Conservation (phyloP, 2,113 vertebrate species). For the Lates calcarifer region DNA sequence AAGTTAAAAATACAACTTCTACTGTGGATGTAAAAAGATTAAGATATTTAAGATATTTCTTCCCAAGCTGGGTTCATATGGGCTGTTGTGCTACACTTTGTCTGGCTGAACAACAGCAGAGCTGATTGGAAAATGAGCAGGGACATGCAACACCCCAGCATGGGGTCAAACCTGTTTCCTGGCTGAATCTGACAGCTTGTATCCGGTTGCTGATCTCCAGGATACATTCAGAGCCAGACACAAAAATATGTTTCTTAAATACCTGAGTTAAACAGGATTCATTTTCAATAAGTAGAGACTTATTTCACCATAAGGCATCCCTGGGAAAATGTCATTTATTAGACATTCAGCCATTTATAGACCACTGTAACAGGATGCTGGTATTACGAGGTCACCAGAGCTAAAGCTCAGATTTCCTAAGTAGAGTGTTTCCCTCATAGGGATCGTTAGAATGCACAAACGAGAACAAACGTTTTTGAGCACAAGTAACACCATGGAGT, state of each 20-base stretch:
- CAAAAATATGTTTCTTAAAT: not conserved
- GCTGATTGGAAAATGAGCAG: conserved; percentile 42
- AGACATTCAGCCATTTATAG: not conserved
- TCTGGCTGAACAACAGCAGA: conserved; percentile 27
- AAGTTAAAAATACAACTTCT: not conserved
- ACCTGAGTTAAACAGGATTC: not conserved
- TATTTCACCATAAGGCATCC: not conserved
- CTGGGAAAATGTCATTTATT: not conserved
- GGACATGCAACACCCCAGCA: conserved; percentile 52
- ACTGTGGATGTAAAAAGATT: not conserved
- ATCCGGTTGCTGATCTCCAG: conserved; percentile 36
- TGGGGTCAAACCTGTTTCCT: conserved; percentile 34
- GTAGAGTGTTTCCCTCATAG: not conserved
- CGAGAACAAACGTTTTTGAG: not conserved
- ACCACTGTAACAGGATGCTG: not conserved
- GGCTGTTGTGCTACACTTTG: not conserved
- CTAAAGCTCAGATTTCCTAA: not conserved
- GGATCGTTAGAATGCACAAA: not conserved
- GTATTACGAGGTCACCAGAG: too few species aligned
- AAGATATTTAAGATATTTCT: not conserved
- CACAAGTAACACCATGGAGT: too few species aligned
- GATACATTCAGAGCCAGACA: not conserved
- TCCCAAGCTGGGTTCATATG: too few species aligned
- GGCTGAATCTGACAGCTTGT: conserved; percentile 5
- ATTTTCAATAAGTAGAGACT: not conserved